These are phyloP conservation scores for Pyrocoelia pectoralis DNA, from an alignment of 2,888 invertebrate genomes.

Conservation along the genomic window DNA sequence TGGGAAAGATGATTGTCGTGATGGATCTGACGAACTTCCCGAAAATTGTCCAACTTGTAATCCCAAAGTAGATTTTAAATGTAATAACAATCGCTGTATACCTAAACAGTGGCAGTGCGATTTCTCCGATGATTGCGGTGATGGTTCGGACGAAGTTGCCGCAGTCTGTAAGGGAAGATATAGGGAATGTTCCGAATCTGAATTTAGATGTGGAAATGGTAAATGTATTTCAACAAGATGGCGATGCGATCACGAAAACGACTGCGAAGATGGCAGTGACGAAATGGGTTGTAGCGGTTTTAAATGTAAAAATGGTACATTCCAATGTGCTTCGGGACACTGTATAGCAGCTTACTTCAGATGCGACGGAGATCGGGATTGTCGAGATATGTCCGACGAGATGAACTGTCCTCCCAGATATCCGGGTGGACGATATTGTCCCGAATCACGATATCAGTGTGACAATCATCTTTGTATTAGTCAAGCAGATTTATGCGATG, in stretches of 20 bases:
- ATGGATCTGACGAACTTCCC: conserved; percentile 91
- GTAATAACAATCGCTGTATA: conserved; percentile 76
- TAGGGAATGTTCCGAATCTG: conserved; percentile 92
- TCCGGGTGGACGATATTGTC: conserved; percentile 82
- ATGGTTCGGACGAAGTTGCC: conserved; percentile 89
- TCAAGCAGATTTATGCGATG: conserved; percentile 90
- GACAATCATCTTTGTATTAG: conserved; percentile 91
- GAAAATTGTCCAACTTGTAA: conserved; percentile 93
- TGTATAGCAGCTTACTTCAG: conserved; percentile 89
- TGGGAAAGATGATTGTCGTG: conserved; percentile 95
- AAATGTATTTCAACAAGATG: conserved; percentile 92
- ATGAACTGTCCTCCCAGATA: conserved; percentile 83
- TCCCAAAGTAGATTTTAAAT: conserved; percentile 88
- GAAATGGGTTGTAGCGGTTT: conserved; percentile 84
- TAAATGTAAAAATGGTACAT: conserved; percentile 88
- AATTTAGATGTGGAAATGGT: conserved; percentile 83
- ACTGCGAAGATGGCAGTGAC: conserved; percentile 95
- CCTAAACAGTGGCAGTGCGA: conserved; percentile 90
- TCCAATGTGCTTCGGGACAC: conserved; percentile 92
- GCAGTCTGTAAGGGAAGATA: conserved; percentile 82
- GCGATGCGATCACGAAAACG: conserved; percentile 96
- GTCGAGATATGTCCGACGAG: conserved; percentile 89
- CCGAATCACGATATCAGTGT: conserved; percentile 90
- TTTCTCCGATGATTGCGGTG: conserved; percentile 96
- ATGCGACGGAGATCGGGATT: conserved; percentile 91